A percentile compares a stretch with the other conserved stretches of the same genome.
Conservation (phyloP, 2,113 vertebrate species). For the Serinus canaria region DNA sequence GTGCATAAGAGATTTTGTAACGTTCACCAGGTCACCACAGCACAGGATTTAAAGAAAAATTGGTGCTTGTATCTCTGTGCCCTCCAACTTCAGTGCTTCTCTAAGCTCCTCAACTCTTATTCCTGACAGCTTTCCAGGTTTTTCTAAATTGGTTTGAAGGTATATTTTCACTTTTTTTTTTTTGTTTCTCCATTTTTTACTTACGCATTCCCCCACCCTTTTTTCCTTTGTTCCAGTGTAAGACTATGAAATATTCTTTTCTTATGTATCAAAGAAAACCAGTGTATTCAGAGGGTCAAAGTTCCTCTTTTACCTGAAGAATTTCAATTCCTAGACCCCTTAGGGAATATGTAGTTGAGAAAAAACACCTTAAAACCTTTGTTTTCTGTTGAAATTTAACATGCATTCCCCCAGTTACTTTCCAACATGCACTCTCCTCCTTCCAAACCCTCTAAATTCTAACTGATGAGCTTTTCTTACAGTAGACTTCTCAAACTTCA, state of each 20-base stretch:
- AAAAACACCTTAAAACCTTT: not conserved
- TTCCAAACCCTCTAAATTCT: not conserved
- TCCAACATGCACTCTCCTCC: not conserved
- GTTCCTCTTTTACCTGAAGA: not conserved
- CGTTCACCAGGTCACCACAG: not conserved
- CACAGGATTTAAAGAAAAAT: not conserved
- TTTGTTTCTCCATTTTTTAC: not conserved
- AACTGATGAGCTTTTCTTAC: not conserved
- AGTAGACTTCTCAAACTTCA: not conserved
- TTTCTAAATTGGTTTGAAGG: conserved; percentile 41
- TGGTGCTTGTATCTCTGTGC: not conserved
- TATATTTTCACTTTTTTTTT: not conserved
- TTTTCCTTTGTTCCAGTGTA: too few relatives aligned
- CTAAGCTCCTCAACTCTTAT: not conserved
- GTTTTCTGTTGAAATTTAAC: conserved; percentile 24
- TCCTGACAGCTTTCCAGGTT: not conserved
- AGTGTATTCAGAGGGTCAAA: conserved; percentile 34
- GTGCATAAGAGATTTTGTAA: not conserved
- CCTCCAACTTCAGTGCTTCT: not conserved
- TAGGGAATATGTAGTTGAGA: not conserved
- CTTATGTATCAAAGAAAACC: conserved; percentile 42
- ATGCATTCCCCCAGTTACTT: not conserved
- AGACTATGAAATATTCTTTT: conserved; percentile 44
- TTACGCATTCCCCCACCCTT: not conserved
- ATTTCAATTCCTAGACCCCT: conserved; percentile 17